Evolutionary conservation across 1,140 invertebrate species (phyloP), one percentile per base, ranked within the genome.

Genomic region (Drosophila yakuba): DNA sequence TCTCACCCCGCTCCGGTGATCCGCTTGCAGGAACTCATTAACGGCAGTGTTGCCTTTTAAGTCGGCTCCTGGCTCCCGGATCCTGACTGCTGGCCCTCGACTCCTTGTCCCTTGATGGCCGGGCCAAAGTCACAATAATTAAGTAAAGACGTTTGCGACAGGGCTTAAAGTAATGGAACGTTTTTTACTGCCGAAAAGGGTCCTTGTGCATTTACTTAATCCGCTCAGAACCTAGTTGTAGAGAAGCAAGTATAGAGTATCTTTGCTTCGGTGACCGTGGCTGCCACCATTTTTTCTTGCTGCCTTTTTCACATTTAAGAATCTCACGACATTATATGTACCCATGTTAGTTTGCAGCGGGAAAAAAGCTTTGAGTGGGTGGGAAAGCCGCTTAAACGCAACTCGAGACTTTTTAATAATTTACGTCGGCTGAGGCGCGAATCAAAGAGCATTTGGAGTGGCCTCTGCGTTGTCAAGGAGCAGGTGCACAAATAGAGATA

Each of bases 391-490:
- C 83, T 88, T 86, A 86, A 88, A 58, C 74, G 57, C 51, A 54
- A 64, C 82, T 82, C 71, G 71, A 83, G 75, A 79, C 83, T 79
- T 86, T 86, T 88, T 62, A 80, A 88, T 88, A 88, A 86, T 86
- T 88, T 75, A 86, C 84, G 52, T 52, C 44, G 57, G 20, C 74
- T 55, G 66, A 56, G 59, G 61, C 54, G 64, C 56, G 76, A 80
- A 80, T 84, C 80, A 84, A 77, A 77, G 76, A 60, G 50, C 69
- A 58, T 74, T 81, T 51, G 61, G 57, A 73, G 78, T 47, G 75
- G 38, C 48, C 63, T 6, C 64, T 57, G 11, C 20, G 62, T 12
- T 56, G 57, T 75, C 47, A 56, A 48, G 47, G 41, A 64, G 60
- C 64, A 85, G 82, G 74, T 86, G 82, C 50, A 58, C 56, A 62